Evolutionary conservation across 2,888 invertebrate genomes (phyloP), one percentile per base, ranked within the genome.

Genomic region (Drosophila histrio): DNA sequence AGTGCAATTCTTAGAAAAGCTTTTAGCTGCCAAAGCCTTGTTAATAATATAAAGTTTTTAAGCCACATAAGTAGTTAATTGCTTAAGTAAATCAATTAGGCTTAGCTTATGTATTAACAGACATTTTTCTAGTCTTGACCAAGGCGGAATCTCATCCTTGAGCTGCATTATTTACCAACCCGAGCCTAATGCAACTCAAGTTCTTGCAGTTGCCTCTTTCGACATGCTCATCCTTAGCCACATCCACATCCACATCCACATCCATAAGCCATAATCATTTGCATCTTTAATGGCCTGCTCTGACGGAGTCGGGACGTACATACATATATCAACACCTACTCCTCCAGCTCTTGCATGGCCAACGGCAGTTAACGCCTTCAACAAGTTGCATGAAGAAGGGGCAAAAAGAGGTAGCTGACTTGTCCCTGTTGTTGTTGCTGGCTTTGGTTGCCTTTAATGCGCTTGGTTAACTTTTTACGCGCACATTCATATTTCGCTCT

Each of bases 261-360:
- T 64, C 77, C 83, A 72, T 63, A 83, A 73, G 66, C 80, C 81
- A 83, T 82, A 81, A 84, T 84, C 87, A 82, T 84, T 82, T 87
- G 82, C 87, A 82, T 82, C 82, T 71, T 71, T 75, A 80, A 84
- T 87, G 87, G 84, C 58, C 64, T 69, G 53, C 41, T 68, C 46
- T 63, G 77, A 62, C 47, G 62, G 26, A 61, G 62, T 63, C 44
- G 64, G 77, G 57, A 71, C 70, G 58, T 70, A 30, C 78, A 84
- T 86, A 84, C 85, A 81, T 86, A 84, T 81, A 81, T 82, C 85
- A 87, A 75, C 64, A 53, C 59, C 66, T 56, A 56, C 71, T 24
- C 26, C 71, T 24, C 26, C 30, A 21, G 26, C 34, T 8, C 13
- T 24, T 15, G 52, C 39, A 17, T 36, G 52, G 36, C 41, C 28